Evolutionary conservation across 1,140 invertebrate genomes (phyloP).

Genomic region (Drosophila pseudoobscura): DNA sequence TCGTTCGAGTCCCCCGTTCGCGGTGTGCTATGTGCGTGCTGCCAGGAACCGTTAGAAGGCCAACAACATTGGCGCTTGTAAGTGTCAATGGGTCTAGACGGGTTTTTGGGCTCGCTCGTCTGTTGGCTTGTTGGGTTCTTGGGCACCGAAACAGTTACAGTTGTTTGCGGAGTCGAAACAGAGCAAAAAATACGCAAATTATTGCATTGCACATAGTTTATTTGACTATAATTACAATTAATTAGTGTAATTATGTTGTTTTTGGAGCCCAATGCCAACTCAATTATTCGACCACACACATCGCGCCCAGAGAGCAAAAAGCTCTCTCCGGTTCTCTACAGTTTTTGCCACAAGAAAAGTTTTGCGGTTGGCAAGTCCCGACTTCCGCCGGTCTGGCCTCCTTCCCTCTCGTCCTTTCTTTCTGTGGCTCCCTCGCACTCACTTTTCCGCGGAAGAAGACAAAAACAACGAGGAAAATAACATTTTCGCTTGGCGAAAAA

Average conservation of each 20-base stretch:
- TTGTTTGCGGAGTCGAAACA: constrained; percentile 27
- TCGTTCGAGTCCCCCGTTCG: background rate
- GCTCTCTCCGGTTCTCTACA: constrained; percentile 35
- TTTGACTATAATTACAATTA: constrained; percentile 81
- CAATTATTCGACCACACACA: constrained; percentile 74
- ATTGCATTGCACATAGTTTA: constrained; percentile 75
- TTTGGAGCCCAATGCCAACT: constrained; percentile 79
- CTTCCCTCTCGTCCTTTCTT: background rate
- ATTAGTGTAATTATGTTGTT: constrained; percentile 82
- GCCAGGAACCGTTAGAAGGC: constrained; percentile 71
- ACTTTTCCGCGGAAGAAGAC: constrained; percentile 15
- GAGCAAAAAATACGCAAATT: constrained; percentile 45
- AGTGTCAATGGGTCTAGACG: constrained; percentile 69
- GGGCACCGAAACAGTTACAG: constrained; percentile 18
- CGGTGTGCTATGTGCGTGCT: constrained; percentile 55
- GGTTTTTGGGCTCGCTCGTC: constrained; percentile 41
- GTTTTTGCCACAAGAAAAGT: constrained; percentile 75
- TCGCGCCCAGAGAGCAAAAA: constrained; percentile 25
- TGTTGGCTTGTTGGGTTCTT: constrained; percentile 7
- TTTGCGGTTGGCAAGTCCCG: constrained; percentile 73
- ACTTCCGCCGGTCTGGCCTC: constrained; percentile 19
- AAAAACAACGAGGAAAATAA: constrained; percentile 78
- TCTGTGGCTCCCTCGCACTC: background rate
- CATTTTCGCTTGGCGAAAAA: constrained; percentile 70
- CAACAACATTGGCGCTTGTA: constrained; percentile 71